These are phyloP conservation scores for Spodoptera littoralis DNA, from an alignment of 2,888 invertebrate species.

Conservation along the genomic window DNA sequence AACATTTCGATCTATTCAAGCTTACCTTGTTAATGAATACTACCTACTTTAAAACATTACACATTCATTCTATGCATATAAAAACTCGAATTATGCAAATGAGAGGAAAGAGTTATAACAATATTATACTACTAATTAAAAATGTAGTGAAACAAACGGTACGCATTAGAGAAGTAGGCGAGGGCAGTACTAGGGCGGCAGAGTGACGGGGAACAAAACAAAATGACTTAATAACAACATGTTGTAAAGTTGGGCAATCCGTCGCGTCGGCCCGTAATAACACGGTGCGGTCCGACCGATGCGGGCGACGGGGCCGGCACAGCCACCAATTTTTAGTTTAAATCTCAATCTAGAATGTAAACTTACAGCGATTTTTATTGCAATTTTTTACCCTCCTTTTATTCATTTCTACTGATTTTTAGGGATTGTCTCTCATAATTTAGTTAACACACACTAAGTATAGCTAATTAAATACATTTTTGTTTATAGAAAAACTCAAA, in stretches of 20 bases:
- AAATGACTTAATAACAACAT: slow-evolving; percentile 62
- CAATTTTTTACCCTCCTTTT: neutral
- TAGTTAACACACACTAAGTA: no score
- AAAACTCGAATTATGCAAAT: slow-evolving; percentile 29
- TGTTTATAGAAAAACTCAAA: no score
- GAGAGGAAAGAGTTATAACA: slow-evolving; percentile 7
- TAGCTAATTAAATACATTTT: no score
- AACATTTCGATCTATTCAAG: neutral
- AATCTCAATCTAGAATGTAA: slow-evolving; percentile 12
- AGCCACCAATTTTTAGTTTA: slow-evolving; percentile 58
- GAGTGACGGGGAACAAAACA: slow-evolving; percentile 53
- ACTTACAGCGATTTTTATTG: slow-evolving; percentile 21
- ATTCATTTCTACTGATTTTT: no score
- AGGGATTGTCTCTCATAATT: no score
- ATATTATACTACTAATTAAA: slow-evolving; percentile 39
- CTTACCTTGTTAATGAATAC: neutral
- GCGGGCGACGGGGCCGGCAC: slow-evolving; percentile 51
- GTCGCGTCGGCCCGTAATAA: slow-evolving; percentile 57
- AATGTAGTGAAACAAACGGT: slow-evolving; percentile 25
- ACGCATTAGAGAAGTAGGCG: slow-evolving; percentile 34
- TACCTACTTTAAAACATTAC: slow-evolving; percentile 14
- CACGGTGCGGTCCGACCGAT: slow-evolving; percentile 47
- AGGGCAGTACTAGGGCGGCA: slow-evolving; percentile 37
- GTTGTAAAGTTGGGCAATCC: slow-evolving; percentile 58
- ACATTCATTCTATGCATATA: slow-evolving; percentile 7